phyloP scores from a whole-genome alignment of 2,888 invertebrate species.

The Ectemnius lituratus region DNA sequence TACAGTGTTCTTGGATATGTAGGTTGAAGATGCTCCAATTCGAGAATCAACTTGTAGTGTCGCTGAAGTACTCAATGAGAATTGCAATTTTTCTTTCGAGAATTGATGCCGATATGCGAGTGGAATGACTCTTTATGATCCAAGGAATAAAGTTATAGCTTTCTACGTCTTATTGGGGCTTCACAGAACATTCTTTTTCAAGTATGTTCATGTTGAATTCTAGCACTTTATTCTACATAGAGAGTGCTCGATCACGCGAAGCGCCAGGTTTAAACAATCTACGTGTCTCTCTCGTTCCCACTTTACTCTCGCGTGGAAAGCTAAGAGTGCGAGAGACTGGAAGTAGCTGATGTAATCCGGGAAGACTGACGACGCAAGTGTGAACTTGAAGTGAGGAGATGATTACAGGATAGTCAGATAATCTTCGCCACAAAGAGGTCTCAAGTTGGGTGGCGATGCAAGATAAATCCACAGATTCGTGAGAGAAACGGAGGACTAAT shows the following conservation, averaged over 20 bases:
- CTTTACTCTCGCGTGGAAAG: conserved; percentile 13
- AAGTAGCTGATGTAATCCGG: conserved; percentile 35
- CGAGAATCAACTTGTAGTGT: conserved; percentile 1
- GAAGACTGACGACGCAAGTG: conserved; percentile 17
- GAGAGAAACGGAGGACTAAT: conserved; percentile 20
- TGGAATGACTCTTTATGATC: too few relatives aligned
- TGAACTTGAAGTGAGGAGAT: conserved; percentile 19
- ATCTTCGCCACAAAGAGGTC: conserved; percentile 16
- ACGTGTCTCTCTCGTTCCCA: not conserved
- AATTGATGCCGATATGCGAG: too few relatives aligned
- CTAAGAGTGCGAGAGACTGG: conserved; percentile 53
- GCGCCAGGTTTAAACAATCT: not conserved
- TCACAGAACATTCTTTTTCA: too few relatives aligned
- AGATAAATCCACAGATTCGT: conserved; percentile 27
- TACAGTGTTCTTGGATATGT: conserved; percentile 42
- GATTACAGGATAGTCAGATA: conserved; percentile 26
- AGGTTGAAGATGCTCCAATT: conserved; percentile 29
- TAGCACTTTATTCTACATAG: too few relatives aligned
- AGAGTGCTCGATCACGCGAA: too few relatives aligned
- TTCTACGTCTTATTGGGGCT: too few relatives aligned
- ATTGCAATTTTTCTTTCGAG: too few relatives aligned
- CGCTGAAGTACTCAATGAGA: not conserved
- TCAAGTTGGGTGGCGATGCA: conserved; percentile 8
- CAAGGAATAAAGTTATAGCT: too few relatives aligned
- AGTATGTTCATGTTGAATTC: too few relatives aligned